Evolutionary conservation across 1,140 invertebrate species (phyloP).

Genomic region (Scaptomyza montana): DNA sequence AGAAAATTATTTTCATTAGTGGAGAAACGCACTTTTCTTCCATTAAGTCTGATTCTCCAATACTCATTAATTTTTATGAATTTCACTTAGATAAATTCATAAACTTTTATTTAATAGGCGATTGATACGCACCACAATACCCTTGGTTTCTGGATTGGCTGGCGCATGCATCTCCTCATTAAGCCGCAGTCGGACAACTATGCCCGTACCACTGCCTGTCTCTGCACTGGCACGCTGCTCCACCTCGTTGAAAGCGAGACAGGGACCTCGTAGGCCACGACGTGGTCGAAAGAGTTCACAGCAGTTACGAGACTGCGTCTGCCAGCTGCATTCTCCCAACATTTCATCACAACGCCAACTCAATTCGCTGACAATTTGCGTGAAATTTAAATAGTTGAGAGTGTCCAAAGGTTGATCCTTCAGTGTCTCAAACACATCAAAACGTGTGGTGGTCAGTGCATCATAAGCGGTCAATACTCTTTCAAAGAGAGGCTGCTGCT

Average conservation of each 20-base stretch:
- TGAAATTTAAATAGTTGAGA: conserved; percentile 71
- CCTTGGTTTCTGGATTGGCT: conserved; percentile 40
- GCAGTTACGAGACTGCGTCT: conserved; percentile 39
- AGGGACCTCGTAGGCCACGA: conserved; percentile 39
- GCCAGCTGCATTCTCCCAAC: conserved; percentile 54
- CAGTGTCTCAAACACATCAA: conserved; percentile 50
- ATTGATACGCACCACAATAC: conserved; percentile 53
- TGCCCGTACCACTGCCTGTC: conserved; percentile 32
- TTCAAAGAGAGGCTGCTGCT: conserved; percentile 43
- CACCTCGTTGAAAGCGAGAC: conserved; percentile 65
- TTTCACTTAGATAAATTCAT: too few relatives aligned
- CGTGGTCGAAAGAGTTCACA: conserved; percentile 62
- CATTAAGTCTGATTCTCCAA: too few relatives aligned
- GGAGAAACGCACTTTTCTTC: too few relatives aligned
- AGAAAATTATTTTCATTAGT: too few relatives aligned
- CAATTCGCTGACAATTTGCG: conserved; percentile 57
- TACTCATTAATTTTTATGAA: too few relatives aligned
- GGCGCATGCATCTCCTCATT: conserved; percentile 51
- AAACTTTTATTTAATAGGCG: too few relatives aligned
- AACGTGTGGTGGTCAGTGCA: conserved; percentile 38
- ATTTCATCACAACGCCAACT: conserved; percentile 71
- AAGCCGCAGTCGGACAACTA: conserved; percentile 35
- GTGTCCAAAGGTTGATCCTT: conserved; percentile 15
- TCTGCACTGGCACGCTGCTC: conserved; percentile 38
- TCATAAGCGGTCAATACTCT: conserved; percentile 58